Evolutionary conservation across 1,140 invertebrate genomes (phyloP), one percentile per base, ranked within the genome.

Genomic region (Venustaconcha ellipsiformis): DNA sequence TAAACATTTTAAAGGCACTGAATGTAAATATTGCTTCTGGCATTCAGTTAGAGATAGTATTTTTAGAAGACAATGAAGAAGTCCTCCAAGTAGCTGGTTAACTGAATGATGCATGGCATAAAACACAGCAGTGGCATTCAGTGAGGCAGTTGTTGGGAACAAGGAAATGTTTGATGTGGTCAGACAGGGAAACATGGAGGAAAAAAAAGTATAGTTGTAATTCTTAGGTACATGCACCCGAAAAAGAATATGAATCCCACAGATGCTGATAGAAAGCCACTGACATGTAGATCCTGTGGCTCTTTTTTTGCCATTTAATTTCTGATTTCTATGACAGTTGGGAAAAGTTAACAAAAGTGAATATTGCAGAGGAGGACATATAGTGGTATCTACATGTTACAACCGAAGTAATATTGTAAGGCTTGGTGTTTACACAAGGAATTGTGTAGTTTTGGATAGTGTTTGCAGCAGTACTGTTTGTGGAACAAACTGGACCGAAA

Each of bases 11-110:
- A 76, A 37, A 66, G 60, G 23, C 48, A 69, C 23, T 23, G 1
- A 23, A 23, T 1, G 23, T 26, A 26, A 71, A n/a, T 57, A 30
- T 48, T 48, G 56, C 30, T 18, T 14, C 67, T 20, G 71, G 75
- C 62, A 74, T 80, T 30, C 77, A 80, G 67, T 48, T 72, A 70
- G 75, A 80, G 65, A 72, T 72, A 68, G 68, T 63, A 15, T 76
- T 80, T 72, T 64, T 80, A 58, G 79, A 69, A 63, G 79, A 72
- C 64, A 80, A 80, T 63, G 75, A 78, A 71, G 79, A 80, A 59
- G 75, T 69, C 4, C 58, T 78, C 20, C 59, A 62, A 62, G 74
- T 71, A 30, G 76, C 76, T 17, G 76, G 76, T 15, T 74, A 74
- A 67, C 72, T 70, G 23, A 67, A 65, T 20, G 72, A 65, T 23